Evolutionary conservation across 2,888 invertebrate species (phyloP), one percentile per base, ranked within the genome.

Genomic region (Acanthococcus lagerstroemiae): DNA sequence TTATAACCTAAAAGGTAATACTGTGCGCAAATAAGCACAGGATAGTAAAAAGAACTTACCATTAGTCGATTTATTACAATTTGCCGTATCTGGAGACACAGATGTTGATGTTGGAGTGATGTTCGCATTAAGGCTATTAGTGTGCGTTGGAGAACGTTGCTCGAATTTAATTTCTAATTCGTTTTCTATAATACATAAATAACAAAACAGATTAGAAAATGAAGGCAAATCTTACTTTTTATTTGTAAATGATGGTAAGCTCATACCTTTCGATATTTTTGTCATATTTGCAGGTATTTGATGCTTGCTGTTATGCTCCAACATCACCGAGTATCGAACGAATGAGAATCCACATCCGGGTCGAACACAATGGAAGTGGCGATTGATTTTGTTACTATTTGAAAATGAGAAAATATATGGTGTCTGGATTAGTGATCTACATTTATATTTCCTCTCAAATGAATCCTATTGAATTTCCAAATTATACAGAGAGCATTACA

Each of bases 281-380:
- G 24, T 19, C 22, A 50, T 55, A 37, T 60, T 68, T 44, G 66
- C 66, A 19, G 66, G 22, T 6, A 66, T 26, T 25, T 61, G 73
- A 72, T 87, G 87, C 71, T 85, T 84, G 71, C 84, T 83, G 72
- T 86, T 84, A 74, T 88, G 88, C 67, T 83, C 78, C 9, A 81
- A 79, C 85, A 88, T 87, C 1, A 84, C 83, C n/a, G 84, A 84
- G 74, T 86, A 86, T 55, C 85, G 80, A 5, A 86, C 84, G 74
- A 88, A 87, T 0, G 85, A 84, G 73, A 84, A 87, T 69, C 84
- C 84, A 74, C 88, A 88, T 68, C 81, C 81, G 0, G 83, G 80
- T 63, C 85, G 77, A 0, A 84, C 82, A 74, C 89, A 89, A 75
- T 89, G 89, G 74, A 86, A 89, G 75, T 89, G 89, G 25, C 84